Conservation (phyloP, 2,888 invertebrate genomes). For the Sisyra terminalis region DNA sequence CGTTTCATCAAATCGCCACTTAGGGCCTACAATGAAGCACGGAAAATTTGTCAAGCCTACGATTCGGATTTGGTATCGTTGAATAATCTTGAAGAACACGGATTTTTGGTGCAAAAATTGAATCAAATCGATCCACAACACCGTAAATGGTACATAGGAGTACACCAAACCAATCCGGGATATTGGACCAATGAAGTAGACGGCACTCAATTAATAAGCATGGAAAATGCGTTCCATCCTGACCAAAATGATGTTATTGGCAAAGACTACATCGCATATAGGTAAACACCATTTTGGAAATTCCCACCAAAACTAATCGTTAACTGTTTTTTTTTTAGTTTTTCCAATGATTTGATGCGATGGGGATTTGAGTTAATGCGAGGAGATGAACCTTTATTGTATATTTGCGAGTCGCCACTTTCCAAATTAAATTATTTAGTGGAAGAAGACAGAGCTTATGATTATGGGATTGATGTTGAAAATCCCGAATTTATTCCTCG, state of each 20-base stretch:
- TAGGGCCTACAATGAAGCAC: conserved; percentile 63
- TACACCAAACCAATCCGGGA: conserved; percentile 53
- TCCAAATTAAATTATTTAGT: conserved; percentile 50
- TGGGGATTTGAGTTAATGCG: conserved; percentile 76
- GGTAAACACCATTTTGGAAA: conserved; percentile 29
- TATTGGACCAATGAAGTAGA: conserved; percentile 75
- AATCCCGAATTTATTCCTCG: conserved; percentile 68
- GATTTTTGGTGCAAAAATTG: conserved; percentile 70
- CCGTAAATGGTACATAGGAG: conserved; percentile 73
- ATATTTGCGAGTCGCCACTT: conserved; percentile 80
- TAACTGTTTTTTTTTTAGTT: conserved; percentile 27
- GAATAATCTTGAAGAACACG: conserved; percentile 70
- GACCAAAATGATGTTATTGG: conserved; percentile 35
- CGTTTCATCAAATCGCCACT: conserved; percentile 79
- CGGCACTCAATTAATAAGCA: conserved; percentile 55
- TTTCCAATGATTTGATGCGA: conserved; percentile 47
- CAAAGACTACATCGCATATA: conserved; percentile 64
- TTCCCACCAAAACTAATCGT: neutral
- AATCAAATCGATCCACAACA: conserved; percentile 71
- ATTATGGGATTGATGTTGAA: conserved; percentile 69
- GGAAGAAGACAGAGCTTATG: conserved; percentile 63
- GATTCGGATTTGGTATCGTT: conserved; percentile 68
- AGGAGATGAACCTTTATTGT: conserved; percentile 59
- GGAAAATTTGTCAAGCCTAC: conserved; percentile 64
- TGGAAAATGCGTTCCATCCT: conserved; percentile 70